These are phyloP conservation scores for Pristionchus entomophagus DNA, from an alignment of 2,888 invertebrate species.

Conservation along the genomic window DNA sequence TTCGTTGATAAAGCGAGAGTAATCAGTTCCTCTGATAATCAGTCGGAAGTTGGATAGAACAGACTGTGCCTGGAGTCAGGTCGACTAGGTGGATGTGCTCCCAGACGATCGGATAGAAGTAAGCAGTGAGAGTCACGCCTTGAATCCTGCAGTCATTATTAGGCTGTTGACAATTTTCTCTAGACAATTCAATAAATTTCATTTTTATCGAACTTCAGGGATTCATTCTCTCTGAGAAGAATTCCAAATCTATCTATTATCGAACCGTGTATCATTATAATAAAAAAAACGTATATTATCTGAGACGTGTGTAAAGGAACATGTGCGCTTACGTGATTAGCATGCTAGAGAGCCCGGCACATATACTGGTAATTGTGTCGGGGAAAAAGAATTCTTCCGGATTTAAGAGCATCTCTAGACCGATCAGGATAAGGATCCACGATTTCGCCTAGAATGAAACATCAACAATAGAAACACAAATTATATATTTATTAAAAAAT, in stretches of 20 bases:
- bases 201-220: background rate
- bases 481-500: too few relatives aligned
- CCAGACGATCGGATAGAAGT: conserved; percentile 82
- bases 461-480: too few relatives aligned
- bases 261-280: too few relatives aligned
- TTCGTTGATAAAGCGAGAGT: too few relatives aligned
- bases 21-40: too few relatives aligned
- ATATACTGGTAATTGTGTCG: conserved; percentile 63
- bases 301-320: background rate
- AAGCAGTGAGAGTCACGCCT: conserved; percentile 54
- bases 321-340: conserved; percentile 70
- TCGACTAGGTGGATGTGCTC: conserved; percentile 83
- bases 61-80: conserved; percentile 80
- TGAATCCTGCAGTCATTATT: conserved; percentile 53
- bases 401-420: conserved; percentile 52
- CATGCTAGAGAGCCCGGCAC: conserved; percentile 75
- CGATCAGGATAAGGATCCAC: conserved; percentile 56
- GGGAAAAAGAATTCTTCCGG: conserved; percentile 53
- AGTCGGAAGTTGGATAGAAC: background rate
- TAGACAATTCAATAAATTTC: background rate
- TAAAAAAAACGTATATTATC: background rate
- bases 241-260: too few relatives aligned
- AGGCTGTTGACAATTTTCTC: conserved; percentile 20
- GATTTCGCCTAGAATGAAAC: conserved; percentile 49
- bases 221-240: background rate